These are phyloP conservation scores for Biston stratarius DNA, from an alignment of 2,888 invertebrate genomes.

Conservation along the genomic window DNA sequence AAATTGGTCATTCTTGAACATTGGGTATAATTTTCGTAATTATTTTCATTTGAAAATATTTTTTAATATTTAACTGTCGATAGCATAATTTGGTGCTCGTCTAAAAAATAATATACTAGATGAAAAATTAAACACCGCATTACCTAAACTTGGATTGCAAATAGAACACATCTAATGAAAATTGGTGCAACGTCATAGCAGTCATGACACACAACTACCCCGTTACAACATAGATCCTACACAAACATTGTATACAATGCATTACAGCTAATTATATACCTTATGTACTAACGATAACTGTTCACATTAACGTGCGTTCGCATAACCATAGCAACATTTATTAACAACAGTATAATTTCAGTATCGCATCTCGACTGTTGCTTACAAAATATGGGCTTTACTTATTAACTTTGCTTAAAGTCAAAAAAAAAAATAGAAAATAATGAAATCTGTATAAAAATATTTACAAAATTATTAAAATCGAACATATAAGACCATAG, in stretches of 20 bases:
- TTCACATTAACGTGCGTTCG: slow-evolving; percentile 25
- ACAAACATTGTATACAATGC: slow-evolving; percentile 34
- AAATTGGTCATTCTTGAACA: slow-evolving; percentile 11
- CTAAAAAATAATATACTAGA: not conserved
- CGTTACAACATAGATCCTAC: slow-evolving; percentile 27
- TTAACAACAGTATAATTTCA: slow-evolving; percentile 32
- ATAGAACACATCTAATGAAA: slow-evolving; percentile 29
- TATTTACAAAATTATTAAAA: too few relatives aligned
- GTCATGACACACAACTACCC: slow-evolving; percentile 33
- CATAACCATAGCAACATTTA: slow-evolving; percentile 19
- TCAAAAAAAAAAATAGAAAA: too few relatives aligned
- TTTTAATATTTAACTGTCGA: not conserved
- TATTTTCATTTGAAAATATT: not conserved
- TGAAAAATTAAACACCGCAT: not conserved
- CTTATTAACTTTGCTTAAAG: too few relatives aligned
- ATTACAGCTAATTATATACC: slow-evolving; percentile 34
- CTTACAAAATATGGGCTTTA: slow-evolving; percentile 26
- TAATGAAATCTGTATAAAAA: too few relatives aligned
- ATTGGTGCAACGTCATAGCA: slow-evolving; percentile 39
- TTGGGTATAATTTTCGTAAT: not conserved
- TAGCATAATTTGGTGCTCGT: not conserved
- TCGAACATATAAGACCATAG: too few relatives aligned
- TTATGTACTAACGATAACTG: slow-evolving; percentile 34
- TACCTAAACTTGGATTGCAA: slow-evolving; percentile 6
- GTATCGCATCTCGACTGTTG: slow-evolving; percentile 23